Base-by-base conservation (phyloP, 1,140 invertebrate species). In the Trinorchestia longiramus region DNA sequence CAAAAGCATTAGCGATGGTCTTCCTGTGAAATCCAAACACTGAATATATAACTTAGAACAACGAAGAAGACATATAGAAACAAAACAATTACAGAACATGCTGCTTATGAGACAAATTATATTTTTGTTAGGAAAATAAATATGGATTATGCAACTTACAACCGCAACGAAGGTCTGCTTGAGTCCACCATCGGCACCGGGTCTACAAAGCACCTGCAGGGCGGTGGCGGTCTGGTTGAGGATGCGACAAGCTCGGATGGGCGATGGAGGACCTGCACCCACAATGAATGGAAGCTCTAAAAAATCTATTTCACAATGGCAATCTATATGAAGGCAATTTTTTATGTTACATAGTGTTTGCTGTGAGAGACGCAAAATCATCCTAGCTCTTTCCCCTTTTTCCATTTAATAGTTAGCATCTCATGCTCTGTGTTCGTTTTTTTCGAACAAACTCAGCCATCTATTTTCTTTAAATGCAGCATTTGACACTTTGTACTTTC, bases 151-250 rank as follows among this genome's bases (percentile, higher is more conserved):
- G 11, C 43, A 40, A 94, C 95, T 95, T 44, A 95, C 95, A n/a
- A 87, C 77, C 1, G 95, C 95, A 6, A 88, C 41, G 90, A 95
- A 95, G 3, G 95, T 95, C 87, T 95, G 95, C 45, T 95, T 87
- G 41, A 95, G 95, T 87, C 95, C 95, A 3, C 95, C 95, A 47
- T 95, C 95, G 4, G 45, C 40, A 3, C 95, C 95, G 3, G 95
- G 95, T 43, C 87, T 11, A n/a, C 95, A 95, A 3, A 91, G 90
- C 47, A 95, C 95, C 87, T 91, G 87, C 45, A 95, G 87, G 3
- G 57, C 90, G 41, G 95, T 90, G 19, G 95, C 95, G 0, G 87
- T 95, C 42, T 95, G 95, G 87, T 95, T 95, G 4, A 87, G 41
- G 44, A 95, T 90, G 6, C 87, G 44, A 88, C 95, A 95, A 4